Evolutionary conservation across 2,888 invertebrate genomes (phyloP).

Genomic region (Noctua comes): DNA sequence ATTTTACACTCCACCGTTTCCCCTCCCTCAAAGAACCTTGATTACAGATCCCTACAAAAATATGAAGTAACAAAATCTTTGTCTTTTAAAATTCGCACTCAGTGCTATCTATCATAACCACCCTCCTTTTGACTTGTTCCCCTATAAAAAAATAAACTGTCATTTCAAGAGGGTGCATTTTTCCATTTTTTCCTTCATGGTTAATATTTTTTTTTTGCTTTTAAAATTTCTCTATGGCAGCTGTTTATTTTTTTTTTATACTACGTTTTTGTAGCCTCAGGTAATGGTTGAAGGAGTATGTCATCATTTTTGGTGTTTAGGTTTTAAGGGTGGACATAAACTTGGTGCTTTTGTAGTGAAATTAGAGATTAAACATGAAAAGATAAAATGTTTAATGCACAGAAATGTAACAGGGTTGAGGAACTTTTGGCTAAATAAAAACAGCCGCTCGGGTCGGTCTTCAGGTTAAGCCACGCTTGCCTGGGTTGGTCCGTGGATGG

Average conservation of each 20-base stretch:
- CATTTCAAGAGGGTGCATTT: conserved; percentile 64
- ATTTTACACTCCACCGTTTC: conserved; percentile 30
- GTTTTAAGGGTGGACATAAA: conserved; percentile 32
- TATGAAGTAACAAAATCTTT: conserved; percentile 64
- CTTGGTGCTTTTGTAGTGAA: background rate
- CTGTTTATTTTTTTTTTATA: conserved; percentile 56
- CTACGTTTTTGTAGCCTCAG: conserved; percentile 39
- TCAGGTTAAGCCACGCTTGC: background rate
- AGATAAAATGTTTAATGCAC: background rate
- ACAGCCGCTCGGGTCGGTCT: too few relatives aligned
- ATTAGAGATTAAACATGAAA: conserved; percentile 8
- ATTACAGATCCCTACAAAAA: conserved; percentile 61
- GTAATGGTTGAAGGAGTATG: conserved; percentile 45
- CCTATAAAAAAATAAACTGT: conserved; percentile 67
- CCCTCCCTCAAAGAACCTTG: conserved; percentile 41
- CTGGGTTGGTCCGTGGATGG: background rate
- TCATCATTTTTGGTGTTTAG: conserved; percentile 45
- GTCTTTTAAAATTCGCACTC: conserved; percentile 61
- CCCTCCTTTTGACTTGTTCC: conserved; percentile 55
- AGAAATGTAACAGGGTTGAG: background rate
- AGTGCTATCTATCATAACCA: conserved; percentile 62
- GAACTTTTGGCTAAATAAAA: background rate
- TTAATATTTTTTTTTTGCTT: conserved; percentile 37
- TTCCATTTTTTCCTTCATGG: conserved; percentile 54
- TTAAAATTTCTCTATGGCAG: conserved; percentile 44